Conservation (phyloP, 2,113 vertebrate genomes). For the Lutjanus erythropterus region DNA sequence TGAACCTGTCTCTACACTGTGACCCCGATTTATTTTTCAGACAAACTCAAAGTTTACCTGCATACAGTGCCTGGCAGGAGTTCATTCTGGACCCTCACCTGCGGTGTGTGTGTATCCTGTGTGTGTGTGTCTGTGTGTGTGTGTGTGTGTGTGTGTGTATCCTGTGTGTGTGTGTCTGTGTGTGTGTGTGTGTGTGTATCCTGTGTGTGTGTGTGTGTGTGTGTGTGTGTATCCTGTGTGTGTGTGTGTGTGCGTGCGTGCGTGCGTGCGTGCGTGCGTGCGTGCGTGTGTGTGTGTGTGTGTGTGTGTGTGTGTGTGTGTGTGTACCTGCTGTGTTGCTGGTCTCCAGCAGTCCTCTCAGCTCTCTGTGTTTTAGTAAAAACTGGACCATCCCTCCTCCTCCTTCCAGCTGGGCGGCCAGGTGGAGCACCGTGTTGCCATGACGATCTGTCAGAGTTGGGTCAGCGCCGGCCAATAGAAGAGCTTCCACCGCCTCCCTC, state of each 20-base stretch:
- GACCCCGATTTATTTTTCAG: no score
- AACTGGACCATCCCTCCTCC: slow-evolving; percentile 82
- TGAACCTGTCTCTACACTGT: no score
- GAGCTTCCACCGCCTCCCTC: slow-evolving; percentile 86
- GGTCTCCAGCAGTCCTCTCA: slow-evolving; percentile 78
- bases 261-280: slow-evolving; percentile 35
- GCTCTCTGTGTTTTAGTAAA: slow-evolving; percentile 83
- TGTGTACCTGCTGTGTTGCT: slow-evolving; percentile 89
- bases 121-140: no score
- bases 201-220: no score
- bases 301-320: slow-evolving; percentile 53
- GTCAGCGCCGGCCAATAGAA: slow-evolving; percentile 91
- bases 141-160: no score
- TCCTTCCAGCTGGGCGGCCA: slow-evolving; percentile 90
- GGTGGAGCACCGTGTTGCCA: slow-evolving; percentile 92
- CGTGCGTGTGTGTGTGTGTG: slow-evolving; percentile 38
- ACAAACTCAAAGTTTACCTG: no score
- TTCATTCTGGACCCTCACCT: no score
- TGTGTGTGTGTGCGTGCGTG: not conserved
- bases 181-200: no score
- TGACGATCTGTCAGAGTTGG: slow-evolving; percentile 90
- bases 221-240: no score
- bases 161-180: no score
- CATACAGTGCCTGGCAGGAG: no score
- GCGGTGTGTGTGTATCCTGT: no score